Conservation (phyloP, 2,888 invertebrate species). For the Syrphus vitripennis region DNA sequence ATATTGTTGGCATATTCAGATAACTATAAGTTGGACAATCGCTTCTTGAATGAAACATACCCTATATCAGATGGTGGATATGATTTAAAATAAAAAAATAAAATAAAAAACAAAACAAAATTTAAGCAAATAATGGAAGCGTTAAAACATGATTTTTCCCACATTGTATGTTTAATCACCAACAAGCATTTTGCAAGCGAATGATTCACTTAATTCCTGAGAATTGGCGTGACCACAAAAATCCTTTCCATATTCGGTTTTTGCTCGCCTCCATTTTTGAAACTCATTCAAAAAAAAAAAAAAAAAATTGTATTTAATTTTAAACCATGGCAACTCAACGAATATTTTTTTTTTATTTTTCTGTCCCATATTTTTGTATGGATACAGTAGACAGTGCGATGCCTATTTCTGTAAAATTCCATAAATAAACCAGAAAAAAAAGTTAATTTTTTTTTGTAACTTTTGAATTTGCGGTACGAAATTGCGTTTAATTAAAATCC, state of each 20-base stretch:
- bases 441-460: neutral
- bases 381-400: too few species aligned
- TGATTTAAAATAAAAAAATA: neutral
- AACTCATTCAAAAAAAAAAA: constrained; percentile 45
- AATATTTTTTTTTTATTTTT: neutral
- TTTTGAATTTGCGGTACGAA: constrained; percentile 35
- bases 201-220: constrained; percentile 47
- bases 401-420: neutral
- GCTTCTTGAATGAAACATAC: neutral
- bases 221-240: constrained; percentile 37
- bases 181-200: constrained; percentile 33
- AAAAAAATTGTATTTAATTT: too few species aligned
- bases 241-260: constrained; percentile 14
- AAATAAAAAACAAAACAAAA: neutral
- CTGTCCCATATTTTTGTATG: neutral
- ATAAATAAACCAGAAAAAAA: constrained; percentile 1
- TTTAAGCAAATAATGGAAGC: constrained; percentile 32
- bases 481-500: constrained; percentile 43
- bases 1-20: too few species aligned
- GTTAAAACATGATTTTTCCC: neutral
- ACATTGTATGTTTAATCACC: constrained; percentile 24
- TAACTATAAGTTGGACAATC: too few species aligned
- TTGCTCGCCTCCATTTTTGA: constrained; percentile 26
- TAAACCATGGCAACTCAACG: neutral
- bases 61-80: neutral